Conservation (phyloP, 1,140 invertebrate species). For the Bradynema listronoti region DNA sequence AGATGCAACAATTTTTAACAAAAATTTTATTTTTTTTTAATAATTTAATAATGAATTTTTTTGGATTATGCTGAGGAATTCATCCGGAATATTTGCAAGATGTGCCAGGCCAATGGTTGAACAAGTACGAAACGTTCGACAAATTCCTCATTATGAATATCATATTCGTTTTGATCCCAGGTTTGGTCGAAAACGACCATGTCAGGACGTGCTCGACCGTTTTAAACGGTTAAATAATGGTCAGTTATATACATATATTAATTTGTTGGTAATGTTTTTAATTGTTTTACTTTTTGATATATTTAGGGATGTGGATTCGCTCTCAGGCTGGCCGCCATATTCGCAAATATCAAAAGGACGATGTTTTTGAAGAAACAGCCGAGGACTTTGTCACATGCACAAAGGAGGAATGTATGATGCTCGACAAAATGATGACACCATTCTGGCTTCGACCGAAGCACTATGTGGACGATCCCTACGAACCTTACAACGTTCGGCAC, state of each 20-base stretch:
- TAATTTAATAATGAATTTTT: too few species aligned
- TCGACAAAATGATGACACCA: slow-evolving; percentile 57
- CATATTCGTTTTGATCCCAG: slow-evolving; percentile 56
- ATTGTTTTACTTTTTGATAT: slow-evolving; percentile 25
- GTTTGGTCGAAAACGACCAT: slow-evolving; percentile 49
- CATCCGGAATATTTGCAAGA: too few species aligned
- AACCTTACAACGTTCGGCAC: slow-evolving; percentile 52
- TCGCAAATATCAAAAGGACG: slow-evolving; percentile 46
- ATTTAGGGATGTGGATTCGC: slow-evolving; percentile 53
- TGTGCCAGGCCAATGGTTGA: too few species aligned
- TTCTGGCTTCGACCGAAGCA: slow-evolving; percentile 52
- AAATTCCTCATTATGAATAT: slow-evolving; percentile 54
- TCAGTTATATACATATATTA: slow-evolving; percentile 13
- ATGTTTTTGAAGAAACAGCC: slow-evolving; percentile 37
- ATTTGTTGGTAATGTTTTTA: too few species aligned
- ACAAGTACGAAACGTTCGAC: slow-evolving; percentile 29
- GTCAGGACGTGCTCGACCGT: slow-evolving; percentile 53
- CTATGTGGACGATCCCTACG: slow-evolving; percentile 54
- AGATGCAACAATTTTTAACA: too few species aligned
- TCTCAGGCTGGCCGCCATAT: slow-evolving; percentile 40
- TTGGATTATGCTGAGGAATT: too few species aligned
- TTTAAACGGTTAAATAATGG: slow-evolving; percentile 57
- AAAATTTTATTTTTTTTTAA: too few species aligned
- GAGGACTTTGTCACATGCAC: slow-evolving; percentile 54
- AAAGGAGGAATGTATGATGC: slow-evolving; percentile 48